Conservation (phyloP, 2,113 vertebrate genomes). For the Oncorhynchus keta region DNA sequence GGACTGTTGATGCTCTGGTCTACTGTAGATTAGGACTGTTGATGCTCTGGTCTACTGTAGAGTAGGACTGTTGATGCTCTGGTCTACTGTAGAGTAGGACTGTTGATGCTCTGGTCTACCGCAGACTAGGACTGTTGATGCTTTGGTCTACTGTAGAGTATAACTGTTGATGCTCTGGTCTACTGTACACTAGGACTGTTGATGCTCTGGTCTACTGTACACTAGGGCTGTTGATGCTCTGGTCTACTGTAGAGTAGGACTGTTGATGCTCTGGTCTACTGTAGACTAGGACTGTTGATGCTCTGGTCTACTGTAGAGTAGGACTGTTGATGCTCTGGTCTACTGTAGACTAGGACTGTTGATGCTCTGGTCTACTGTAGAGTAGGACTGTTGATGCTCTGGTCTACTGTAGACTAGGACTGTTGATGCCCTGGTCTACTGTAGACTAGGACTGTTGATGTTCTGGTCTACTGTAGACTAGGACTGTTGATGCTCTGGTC, state of each 20-base stretch:
- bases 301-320: neutral
- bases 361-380: neutral
- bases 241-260: slow-evolving; percentile 3
- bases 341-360: neutral
- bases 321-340: neutral
- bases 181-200: neutral
- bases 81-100: neutral
- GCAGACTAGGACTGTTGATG: slow-evolving; percentile 1
- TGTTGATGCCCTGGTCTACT: neutral
- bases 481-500: slow-evolving; percentile 27
- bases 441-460: neutral
- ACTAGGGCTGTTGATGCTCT: slow-evolving; percentile 30
- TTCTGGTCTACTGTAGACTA: neutral
- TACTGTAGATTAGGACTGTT: slow-evolving; percentile 6
- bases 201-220: neutral
- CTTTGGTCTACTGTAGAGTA: neutral
- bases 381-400: neutral
- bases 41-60: too few relatives aligned
- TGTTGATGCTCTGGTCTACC: neutral
- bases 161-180: neutral
- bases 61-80: neutral
- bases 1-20: slow-evolving; percentile 28
- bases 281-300: neutral
- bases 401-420: neutral
- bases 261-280: neutral